Conservation (phyloP, 35 echinoderm and acorn worm species). For the Patiria miniata region DNA sequence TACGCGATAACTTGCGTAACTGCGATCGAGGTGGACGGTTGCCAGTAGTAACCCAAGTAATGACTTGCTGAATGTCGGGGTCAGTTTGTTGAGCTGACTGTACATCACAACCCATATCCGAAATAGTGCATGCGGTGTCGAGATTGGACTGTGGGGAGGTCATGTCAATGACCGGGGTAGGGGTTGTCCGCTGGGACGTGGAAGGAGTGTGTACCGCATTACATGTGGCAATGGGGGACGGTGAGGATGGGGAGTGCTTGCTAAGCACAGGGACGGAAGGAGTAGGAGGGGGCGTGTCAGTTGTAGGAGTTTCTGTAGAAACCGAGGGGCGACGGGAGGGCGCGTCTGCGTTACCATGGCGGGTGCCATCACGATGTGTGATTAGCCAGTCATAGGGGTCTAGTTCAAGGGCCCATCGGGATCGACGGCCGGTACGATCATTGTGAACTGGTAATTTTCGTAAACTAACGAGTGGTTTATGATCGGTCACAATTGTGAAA, state of each 20-base stretch:
- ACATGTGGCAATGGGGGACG: too few relatives aligned
- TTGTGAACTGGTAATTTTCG: conserved; percentile 36
- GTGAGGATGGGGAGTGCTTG: not conserved
- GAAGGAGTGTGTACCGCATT: too few relatives aligned
- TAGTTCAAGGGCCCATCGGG: conserved; percentile 53
- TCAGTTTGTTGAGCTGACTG: not conserved
- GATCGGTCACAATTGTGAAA: conserved; percentile 72
- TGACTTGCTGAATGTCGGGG: not conserved
- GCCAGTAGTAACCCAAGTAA: not conserved
- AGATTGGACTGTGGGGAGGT: too few relatives aligned
- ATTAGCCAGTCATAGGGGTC: conserved; percentile 38
- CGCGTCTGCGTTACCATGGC: conserved; percentile 12
- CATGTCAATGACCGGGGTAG: too few relatives aligned
- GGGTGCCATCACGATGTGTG: conserved; percentile 37
- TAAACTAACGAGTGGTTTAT: conserved; percentile 41
- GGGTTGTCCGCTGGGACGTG: too few relatives aligned
- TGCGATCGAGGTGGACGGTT: not conserved
- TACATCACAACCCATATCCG: not conserved
- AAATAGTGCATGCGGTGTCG: not conserved
- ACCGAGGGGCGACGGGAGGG: conserved; percentile 10
- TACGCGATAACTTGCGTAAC: too few relatives aligned
- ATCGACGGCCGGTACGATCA: conserved; percentile 26
- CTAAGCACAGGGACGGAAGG: not conserved
- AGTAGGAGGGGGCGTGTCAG: too few relatives aligned
- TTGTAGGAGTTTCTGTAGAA: too few relatives aligned